A percentile compares a stretch with the other conserved stretches of the same genome.
These are phyloP conservation scores for Sarcophaga variegata DNA, from an alignment of 2,888 invertebrate species.

Conservation along the genomic window DNA sequence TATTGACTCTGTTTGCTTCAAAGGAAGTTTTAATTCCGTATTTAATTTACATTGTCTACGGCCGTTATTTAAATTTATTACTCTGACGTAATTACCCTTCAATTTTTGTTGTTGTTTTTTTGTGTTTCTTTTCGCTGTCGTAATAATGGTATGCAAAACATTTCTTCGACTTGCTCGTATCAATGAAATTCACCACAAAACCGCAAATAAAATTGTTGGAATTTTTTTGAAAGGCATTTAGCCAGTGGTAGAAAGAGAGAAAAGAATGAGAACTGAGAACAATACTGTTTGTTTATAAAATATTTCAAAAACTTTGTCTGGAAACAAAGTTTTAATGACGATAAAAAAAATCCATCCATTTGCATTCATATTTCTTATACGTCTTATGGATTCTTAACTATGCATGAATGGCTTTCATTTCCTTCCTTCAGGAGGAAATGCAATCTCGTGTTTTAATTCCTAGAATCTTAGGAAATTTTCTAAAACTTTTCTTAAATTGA, in stretches of 20 bases:
- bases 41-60: background rate
- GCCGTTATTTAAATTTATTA: slow-evolving; percentile 43
- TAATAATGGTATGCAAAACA: slow-evolving; percentile 26
- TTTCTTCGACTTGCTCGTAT: slow-evolving; percentile 30
- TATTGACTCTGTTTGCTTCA: background rate
- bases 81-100: slow-evolving; percentile 46
- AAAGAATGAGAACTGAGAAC: background rate
- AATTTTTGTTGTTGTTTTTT: background rate
- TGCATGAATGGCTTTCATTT: too few relatives aligned
- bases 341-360: too few relatives aligned
- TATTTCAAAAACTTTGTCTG: slow-evolving; percentile 1
- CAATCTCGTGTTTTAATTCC: too few relatives aligned
- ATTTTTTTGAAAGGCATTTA: slow-evolving; percentile 27
- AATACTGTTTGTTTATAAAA: background rate
- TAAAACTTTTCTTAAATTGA: too few relatives aligned
- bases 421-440: too few relatives aligned
- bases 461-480: too few relatives aligned
- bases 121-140: too few relatives aligned
- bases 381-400: too few relatives aligned
- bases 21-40: too few relatives aligned
- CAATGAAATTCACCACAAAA: slow-evolving; percentile 65
- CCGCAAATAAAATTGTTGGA: slow-evolving; percentile 58
- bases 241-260: slow-evolving; percentile 1
- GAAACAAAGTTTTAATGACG: slow-evolving; percentile 9
- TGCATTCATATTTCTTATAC: too few relatives aligned